Percentiles rank a stretch among this genome's conserved stretches.
Conservation (phyloP, 2,888 invertebrate genomes). For the Trichopoda pennipes region DNA sequence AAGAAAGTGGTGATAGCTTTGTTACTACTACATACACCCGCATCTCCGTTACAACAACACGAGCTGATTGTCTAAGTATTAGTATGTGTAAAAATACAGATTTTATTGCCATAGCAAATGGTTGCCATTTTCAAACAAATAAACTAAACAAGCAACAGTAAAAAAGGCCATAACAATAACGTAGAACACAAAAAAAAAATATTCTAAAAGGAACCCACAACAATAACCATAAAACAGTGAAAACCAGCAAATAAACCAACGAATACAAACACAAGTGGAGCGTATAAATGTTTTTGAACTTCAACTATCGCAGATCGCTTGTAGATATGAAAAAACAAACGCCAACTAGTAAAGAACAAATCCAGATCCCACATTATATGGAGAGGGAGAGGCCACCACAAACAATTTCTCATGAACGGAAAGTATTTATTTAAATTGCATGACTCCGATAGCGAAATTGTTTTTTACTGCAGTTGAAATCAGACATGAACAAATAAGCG, state of each 20-base stretch:
- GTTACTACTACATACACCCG: slow-evolving; percentile 5
- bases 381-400: too few relatives aligned
- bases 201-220: not conserved
- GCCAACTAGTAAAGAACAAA: not conserved
- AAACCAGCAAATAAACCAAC: slow-evolving; percentile 26
- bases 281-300: not conserved
- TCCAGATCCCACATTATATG: too few relatives aligned
- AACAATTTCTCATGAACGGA: not conserved
- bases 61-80: not conserved
- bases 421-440: slow-evolving; percentile 35
- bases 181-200: not conserved
- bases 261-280: not conserved
- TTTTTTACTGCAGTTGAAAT: slow-evolving; percentile 38
- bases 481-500: slow-evolving; percentile 20
- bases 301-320: not conserved
- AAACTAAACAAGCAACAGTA: slow-evolving; percentile 11
- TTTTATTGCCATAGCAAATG: not conserved
- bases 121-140: not conserved
- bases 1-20: slow-evolving; percentile 20
- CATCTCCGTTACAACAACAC: slow-evolving; percentile 1
- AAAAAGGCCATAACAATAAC: not conserved
- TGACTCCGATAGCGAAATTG: slow-evolving; percentile 16
- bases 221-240: slow-evolving; percentile 25
- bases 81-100: not conserved
- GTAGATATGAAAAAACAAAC: not conserved